Evolutionary conservation across 2,797 vertebrate species (phyloP).

Genomic region (Adrianichthys oophorus): DNA sequence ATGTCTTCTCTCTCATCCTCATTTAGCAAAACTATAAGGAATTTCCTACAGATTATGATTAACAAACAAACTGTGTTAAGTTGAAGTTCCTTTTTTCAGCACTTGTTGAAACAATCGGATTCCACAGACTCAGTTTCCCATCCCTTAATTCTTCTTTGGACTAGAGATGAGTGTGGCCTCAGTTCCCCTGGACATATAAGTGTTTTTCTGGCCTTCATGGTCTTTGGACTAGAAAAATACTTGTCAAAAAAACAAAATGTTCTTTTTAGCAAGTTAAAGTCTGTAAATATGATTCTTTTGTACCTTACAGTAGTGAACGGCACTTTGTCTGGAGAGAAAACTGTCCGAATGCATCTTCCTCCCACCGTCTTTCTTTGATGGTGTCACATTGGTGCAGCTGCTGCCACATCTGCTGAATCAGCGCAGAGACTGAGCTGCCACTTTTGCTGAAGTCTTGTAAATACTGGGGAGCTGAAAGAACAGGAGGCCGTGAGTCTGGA

Average conservation of each 20-base stretch:
- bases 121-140: too few species aligned
- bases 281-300: constrained; percentile 78
- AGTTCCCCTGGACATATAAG: constrained; percentile 14
- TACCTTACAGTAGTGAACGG: constrained; percentile 77
- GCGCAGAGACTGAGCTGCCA: constrained; percentile 38
- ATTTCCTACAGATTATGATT: too few species aligned
- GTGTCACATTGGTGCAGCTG: constrained; percentile 44
- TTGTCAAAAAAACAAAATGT: constrained; percentile 68
- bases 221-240: constrained; percentile 40
- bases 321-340: constrained; percentile 82
- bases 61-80: too few species aligned
- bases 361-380: constrained; percentile 55
- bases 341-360: constrained; percentile 73
- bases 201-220: constrained; percentile 40
- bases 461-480: too few species aligned
- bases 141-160: constrained; percentile 9
- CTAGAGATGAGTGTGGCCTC: constrained; percentile 45
- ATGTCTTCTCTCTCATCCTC: too few species aligned
- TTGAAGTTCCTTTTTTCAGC: too few species aligned
- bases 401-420: constrained; percentile 16
- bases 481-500: constrained; percentile 7
- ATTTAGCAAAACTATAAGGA: too few species aligned
- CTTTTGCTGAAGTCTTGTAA: too few species aligned
- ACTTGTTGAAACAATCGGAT: too few species aligned
- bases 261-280: constrained; percentile 78